Evolutionary conservation across 2,888 invertebrate genomes (phyloP).

Genomic region (Drosophila mulleri): DNA sequence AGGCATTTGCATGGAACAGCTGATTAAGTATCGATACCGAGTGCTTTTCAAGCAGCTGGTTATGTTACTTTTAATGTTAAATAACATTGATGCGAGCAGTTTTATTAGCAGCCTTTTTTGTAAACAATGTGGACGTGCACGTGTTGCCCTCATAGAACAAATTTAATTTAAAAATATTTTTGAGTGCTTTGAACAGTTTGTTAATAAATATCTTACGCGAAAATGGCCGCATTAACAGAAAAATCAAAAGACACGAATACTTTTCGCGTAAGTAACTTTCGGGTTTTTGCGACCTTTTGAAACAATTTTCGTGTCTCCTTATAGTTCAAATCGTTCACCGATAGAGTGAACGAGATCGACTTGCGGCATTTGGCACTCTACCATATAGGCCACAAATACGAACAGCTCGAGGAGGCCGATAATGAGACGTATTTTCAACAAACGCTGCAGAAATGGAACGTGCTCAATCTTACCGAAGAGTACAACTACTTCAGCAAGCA

Average conservation of each 20-base stretch:
- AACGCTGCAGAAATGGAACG: constrained; percentile 94
- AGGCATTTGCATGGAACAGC: not conserved
- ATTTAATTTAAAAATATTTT: constrained; percentile 4
- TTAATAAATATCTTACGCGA: not conserved
- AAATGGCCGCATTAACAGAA: constrained; percentile 64
- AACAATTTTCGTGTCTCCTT: constrained; percentile 62
- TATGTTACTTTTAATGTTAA: constrained; percentile 1
- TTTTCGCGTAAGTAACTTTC: constrained; percentile 88
- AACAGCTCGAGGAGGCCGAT: constrained; percentile 87
- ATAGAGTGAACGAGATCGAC: constrained; percentile 93
- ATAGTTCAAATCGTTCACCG: constrained; percentile 94
- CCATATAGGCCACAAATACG: constrained; percentile 91
- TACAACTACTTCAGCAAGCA: constrained; percentile 92
- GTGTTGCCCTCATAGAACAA: constrained; percentile 29
- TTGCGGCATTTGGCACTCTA: constrained; percentile 93
- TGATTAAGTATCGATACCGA: constrained; percentile 5
- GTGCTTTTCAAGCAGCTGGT: not conserved
- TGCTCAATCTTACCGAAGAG: constrained; percentile 93
- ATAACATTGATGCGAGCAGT: not conserved
- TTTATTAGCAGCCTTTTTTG: constrained; percentile 32
- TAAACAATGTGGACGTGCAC: constrained; percentile 58
- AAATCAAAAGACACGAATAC: constrained; percentile 92
- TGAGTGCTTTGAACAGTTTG: not conserved
- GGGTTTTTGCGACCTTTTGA: constrained; percentile 1
- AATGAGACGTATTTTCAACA: constrained; percentile 92